Percentiles rank a stretch among this genome's conserved stretches.
Evolutionary conservation across 2,113 vertebrate genomes (phyloP).

Genomic region (Mustelus asterias): DNA sequence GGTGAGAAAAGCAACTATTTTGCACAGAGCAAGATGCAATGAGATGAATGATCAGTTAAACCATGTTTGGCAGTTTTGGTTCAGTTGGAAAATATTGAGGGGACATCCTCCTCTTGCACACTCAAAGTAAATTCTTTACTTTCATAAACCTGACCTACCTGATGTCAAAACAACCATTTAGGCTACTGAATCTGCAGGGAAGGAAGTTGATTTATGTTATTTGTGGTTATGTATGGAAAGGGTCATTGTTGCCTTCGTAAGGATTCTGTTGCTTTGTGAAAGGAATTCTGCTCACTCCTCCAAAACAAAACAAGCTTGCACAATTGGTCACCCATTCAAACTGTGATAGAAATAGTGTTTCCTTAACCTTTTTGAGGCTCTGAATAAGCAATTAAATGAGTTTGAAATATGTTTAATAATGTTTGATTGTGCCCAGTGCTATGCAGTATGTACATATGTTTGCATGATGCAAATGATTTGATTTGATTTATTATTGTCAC

Average conservation of each 20-base stretch:
- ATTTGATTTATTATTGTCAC: too few relatives aligned
- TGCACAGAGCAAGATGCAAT: background rate
- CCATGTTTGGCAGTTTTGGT: background rate
- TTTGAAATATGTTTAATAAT: background rate
- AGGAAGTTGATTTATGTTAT: background rate
- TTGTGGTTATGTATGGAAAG: background rate
- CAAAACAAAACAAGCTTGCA: background rate
- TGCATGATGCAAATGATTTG: background rate
- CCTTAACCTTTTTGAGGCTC: background rate
- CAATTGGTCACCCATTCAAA: background rate
- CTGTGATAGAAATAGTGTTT: background rate
- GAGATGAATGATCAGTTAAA: background rate
- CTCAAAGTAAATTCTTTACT: background rate
- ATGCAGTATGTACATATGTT: background rate
- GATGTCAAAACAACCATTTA: background rate
- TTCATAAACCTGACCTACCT: background rate
- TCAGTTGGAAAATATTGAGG: background rate
- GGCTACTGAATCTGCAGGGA: background rate
- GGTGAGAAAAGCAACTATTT: background rate
- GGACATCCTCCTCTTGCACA: background rate
- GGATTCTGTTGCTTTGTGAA: background rate
- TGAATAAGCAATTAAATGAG: background rate
- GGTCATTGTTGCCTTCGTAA: background rate
- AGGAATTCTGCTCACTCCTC: background rate
- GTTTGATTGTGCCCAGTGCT: background rate